These are phyloP conservation scores for Poecilia velifera DNA, from an alignment of 2,797 vertebrate species.

Conservation along the genomic window DNA sequence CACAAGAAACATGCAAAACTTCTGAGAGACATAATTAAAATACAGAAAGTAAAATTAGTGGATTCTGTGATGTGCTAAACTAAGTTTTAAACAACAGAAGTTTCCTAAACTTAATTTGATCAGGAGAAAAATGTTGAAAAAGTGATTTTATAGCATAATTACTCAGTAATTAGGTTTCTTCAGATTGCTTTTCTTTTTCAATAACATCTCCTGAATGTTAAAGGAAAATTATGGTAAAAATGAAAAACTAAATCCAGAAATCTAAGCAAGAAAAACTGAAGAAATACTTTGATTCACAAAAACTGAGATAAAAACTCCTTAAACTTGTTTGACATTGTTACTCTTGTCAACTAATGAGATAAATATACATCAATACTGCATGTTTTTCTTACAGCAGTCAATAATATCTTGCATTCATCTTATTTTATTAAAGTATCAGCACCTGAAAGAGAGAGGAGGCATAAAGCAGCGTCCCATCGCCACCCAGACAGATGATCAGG, in stretches of 20 bases:
- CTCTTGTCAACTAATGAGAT: not conserved
- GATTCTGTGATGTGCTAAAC: not conserved
- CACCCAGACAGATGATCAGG: constrained; percentile 86
- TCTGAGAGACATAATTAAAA: not conserved
- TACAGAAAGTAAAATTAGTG: not conserved
- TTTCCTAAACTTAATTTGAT: not conserved
- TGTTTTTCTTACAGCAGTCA: not conserved
- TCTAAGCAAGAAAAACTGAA: not conserved
- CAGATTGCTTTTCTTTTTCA: not conserved
- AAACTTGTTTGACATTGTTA: not conserved
- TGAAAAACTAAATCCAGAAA: not conserved
- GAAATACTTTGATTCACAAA: not conserved
- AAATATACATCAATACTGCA: not conserved
- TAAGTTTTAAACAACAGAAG: not conserved
- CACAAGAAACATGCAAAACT: not conserved
- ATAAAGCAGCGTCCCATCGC: constrained; percentile 85
- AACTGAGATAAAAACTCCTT: not conserved
- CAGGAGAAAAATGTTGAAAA: not conserved
- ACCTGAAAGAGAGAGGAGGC: constrained; percentile 87
- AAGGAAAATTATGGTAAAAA: not conserved
- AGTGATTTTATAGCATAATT: not conserved
- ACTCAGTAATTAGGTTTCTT: not conserved
- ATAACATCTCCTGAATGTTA: not conserved
- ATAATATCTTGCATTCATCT: not conserved
- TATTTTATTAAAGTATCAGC: not conserved